Evolutionary conservation across 2,888 invertebrate species (phyloP), one percentile per base, ranked within the genome.

Genomic region (Limnephilus marmoratus): DNA sequence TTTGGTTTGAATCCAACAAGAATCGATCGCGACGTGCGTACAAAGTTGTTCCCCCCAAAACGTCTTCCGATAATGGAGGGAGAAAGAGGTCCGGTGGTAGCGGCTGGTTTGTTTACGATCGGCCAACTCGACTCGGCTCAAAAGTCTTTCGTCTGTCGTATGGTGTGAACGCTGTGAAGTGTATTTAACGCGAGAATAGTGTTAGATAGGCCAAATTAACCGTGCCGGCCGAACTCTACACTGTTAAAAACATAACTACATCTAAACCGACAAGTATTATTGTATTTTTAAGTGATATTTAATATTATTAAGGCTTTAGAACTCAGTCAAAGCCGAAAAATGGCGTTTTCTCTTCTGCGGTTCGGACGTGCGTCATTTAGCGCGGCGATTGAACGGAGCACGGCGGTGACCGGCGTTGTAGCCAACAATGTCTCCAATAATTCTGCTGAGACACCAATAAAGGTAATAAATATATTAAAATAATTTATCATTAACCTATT

Each of bases 291-390:
- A 87, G 87, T 89, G 89, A 80, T 41, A n/a, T 45, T 45, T 45
- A 41, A 45, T 45, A 45, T 45, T 45, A 12, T 89, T 80, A 37
- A 41, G 37, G 81, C 37, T 53, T 18, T 31, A 34, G 53, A 49
- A 86, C 45, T 87, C 31, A 29, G 87, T 53, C 3, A 92, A 41
- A 90, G 85, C 31, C 68, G 90, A 80, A 49, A 45, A 29, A 92
- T 92, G 92, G 92, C 92, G 37, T 83, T 89, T 88, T 92, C 92
- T n/a, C 53, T 92, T 9, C 53, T 92, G 29, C 93, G 93, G 2
- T 37, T 92, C 18, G 91, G 93, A 0, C 93, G 93, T 37, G 91
- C 82, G 41, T 93, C 93, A 18, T 45, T 92, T 34, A 85, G 83
- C 90, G 85, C 92, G 85, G 91, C 90, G 2, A 83, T 91, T 29